Evolutionary conservation across 2,888 invertebrate genomes (phyloP), one percentile per base, ranked within the genome.

Genomic region (Protodeltote pygarga): DNA sequence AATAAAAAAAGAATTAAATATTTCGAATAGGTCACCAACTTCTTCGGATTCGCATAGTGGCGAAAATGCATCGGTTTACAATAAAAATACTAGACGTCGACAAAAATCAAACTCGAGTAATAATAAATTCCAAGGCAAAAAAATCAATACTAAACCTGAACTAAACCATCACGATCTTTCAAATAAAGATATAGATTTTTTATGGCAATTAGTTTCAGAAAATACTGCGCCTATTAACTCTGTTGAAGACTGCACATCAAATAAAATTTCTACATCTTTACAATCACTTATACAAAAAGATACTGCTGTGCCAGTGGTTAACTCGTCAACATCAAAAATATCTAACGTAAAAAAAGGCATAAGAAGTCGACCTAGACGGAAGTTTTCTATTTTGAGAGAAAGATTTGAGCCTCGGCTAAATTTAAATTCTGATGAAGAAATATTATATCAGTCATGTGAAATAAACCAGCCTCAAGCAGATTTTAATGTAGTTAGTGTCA

Each of bases 371-470:
- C 93, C 93, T 0, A 85, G 93, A 45, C 81, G 93, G 59, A 94
- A 94, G 72, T 93, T 94, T 78, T 94, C 94, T 2, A 85, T 94
- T 44, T 72, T 94, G 10, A 85, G 93, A 63, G 94, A 94, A 66
- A 89, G 88, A 51, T 94, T 94, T 76, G 94, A 94, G 75, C 92
- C 93, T 13, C 89, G 88, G 72, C 45, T 71, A 17, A 84, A 84
- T 49, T 74, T 85, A 32, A 79, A 87, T 72, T 89, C 89, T 0
- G 92, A 92, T 61, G 90, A 91, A 78, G 92, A 92, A 81, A 81
- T 85, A 27, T 72, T 93, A 41, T 92, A 85, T 60, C 81, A 83
- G 45, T 83, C 83, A 40, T 77, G 84, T 33, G 89, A 89, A 55
- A 87, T 76, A 62, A 73, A 72, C 38, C 73, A 77, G 24, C 77